Base-by-base conservation (phyloP, 2,888 invertebrate genomes). In the Halictus ligatus region DNA sequence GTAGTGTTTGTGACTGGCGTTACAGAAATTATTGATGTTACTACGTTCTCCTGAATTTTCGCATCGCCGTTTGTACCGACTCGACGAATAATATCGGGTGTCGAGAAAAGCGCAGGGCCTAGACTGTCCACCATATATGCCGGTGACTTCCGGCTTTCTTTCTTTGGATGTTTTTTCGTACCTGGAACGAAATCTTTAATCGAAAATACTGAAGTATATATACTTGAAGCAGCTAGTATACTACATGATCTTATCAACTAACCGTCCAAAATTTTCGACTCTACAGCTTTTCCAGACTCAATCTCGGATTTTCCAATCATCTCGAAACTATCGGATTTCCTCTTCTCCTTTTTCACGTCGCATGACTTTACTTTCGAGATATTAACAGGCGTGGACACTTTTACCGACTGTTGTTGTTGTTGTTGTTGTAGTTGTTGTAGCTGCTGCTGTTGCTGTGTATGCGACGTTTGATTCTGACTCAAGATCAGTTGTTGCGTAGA, bases 81-180 rank as follows among this genome's bases (percentile, higher is more conserved):
- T 91, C 97, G 96, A 91, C 97, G 96, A 83, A 97, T 97, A 79
- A 98, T 97, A 95, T 98, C 98, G 35, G 98, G 98, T 69, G 97
- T 97, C 10, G 98, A 97, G 94, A 98, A 98, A 83, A 98, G 95
- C 60, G 97, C 97, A 83, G 97, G 96, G 6, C 96, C 96, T 60
- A 96, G 88, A 54, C 95, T 92, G 82, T 96, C 96, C 0, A 96
- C 96, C 73, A 96, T 95, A 92, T 96, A 96, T 25, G 96, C 96
- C 29, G 97, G 96, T 50, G 96, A 96, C 93, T 97, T 97, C 86
- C 96, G 96, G 85, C 96, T 92, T 21, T 95, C 95, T 64, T 94
- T 95, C 83, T 94, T 95, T 18, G 86, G 40, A 73, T 93, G 92
- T 78, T 95, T 95, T 72, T 94, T 95, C 8, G 92, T 84, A 54